Base-by-base conservation (phyloP, 2,888 invertebrate genomes). In the Sinelater perroti region DNA sequence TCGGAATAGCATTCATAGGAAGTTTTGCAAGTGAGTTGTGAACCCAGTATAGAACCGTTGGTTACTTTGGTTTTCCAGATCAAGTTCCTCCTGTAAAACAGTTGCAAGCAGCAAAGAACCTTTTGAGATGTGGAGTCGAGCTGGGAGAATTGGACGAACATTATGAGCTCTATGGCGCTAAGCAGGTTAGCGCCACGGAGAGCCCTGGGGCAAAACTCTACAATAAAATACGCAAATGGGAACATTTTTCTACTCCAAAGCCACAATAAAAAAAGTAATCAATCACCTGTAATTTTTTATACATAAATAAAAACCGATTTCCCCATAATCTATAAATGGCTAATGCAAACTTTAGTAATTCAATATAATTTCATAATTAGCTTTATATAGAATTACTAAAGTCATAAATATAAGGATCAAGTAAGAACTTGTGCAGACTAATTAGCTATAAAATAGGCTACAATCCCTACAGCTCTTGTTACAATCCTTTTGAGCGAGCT, bases 1-100 rank as follows among this genome's bases (percentile, higher is more conserved):
- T 85, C 1, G 82, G 83, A 1, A 76, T 86, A 11, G 80, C 80
- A 1, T 85, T 87, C 49, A 80, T 86, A 21, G 87, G 86, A 10
- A 78, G 81, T 63, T 85, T 81, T 64, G 73, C 72, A 61, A 72
- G 83, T 83, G 70, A 73, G 74, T 71, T 35, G 11, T n/a, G n/a
- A n/a, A n/a, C n/a, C n/a, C n/a, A n/a, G n/a, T 10, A 38, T 28
- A 26, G n/a, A 11, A 13, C 10, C 28, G 4, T 38, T 2, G 26
- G 10, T 17, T 14, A 17, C 13, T 11, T 50, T 46, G 2, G 4
- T 26, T 44, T 49, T 11, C 16, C 24, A 80, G 75, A 74, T 72
- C 77, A 74, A 11, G 70, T 77, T 28, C 85, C 85, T 1, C 75
- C 72, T 1, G 42, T 70, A 0, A 64, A 69, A 56, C 81, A 82